Conservation (phyloP, 2,113 vertebrate species). For the Corythoichthys haematopterus region DNA sequence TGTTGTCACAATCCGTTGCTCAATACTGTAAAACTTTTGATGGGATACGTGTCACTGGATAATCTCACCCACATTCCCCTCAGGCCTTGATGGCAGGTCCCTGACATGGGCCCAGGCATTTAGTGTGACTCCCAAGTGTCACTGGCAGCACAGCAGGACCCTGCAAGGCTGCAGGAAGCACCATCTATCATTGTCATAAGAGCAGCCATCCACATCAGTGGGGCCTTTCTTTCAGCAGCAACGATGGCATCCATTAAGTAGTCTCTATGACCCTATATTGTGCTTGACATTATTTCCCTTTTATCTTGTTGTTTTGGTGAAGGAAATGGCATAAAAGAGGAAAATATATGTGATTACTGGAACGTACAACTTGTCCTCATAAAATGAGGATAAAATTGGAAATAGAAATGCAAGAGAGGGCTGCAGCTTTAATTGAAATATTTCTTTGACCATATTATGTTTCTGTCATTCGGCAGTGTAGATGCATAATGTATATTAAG, state of each 20-base stretch:
- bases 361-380: neutral
- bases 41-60: constrained; percentile 57
- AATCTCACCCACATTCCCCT: constrained; percentile 48
- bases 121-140: constrained; percentile 65
- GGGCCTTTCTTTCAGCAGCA: constrained; percentile 54
- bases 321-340: constrained; percentile 16
- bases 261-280: constrained; percentile 38
- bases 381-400: constrained; percentile 6
- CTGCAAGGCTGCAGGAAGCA: constrained; percentile 58
- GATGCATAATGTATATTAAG: neutral
- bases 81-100: constrained; percentile 46
- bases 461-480: constrained; percentile 17
- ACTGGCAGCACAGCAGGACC: constrained; percentile 56
- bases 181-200: constrained; percentile 70
- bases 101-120: constrained; percentile 54
- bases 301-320: constrained; percentile 15
- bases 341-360: neutral
- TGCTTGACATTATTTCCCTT: constrained; percentile 30
- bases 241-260: constrained; percentile 51
- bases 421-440: constrained; percentile 23
- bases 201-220: constrained; percentile 63
- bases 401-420: constrained; percentile 16
- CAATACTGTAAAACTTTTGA: constrained; percentile 52
- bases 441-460: constrained; percentile 23
- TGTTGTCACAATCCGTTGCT: constrained; percentile 34